These are phyloP conservation scores for Zalophus californianus DNA, from an alignment of 2,797 vertebrate species.

Conservation along the genomic window DNA sequence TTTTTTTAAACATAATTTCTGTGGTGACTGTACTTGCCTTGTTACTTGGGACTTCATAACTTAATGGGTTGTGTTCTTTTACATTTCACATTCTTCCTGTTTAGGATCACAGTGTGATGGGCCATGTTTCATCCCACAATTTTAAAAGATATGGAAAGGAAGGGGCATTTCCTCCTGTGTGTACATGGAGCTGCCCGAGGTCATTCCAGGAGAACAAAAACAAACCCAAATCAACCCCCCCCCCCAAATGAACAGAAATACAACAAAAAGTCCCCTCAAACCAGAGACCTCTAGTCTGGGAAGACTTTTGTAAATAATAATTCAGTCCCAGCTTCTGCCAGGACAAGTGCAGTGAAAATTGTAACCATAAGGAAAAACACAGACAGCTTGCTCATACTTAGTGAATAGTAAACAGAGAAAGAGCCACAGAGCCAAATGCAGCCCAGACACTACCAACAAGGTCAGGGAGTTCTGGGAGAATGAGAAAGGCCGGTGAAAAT, in stretches of 20 bases:
- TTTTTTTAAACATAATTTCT: not conserved
- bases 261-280: not conserved
- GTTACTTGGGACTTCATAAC: slow-evolving; percentile 10
- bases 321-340: not conserved
- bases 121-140: not conserved
- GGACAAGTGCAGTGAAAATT: slow-evolving; percentile 74
- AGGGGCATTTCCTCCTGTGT: not conserved
- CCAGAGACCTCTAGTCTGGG: not conserved
- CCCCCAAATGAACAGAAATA: not conserved
- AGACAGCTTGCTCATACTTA: slow-evolving; percentile 62
- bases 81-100: not conserved
- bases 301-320: slow-evolving; percentile 66
- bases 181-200: not conserved
- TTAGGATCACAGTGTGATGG: not conserved
- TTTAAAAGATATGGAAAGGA: not conserved
- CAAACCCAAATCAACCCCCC: not conserved
- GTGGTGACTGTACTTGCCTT: not conserved
- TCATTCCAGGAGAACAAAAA: slow-evolving; percentile 26
- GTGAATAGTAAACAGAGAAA: slow-evolving; percentile 64
- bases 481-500: not conserved
- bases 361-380: slow-evolving; percentile 76
- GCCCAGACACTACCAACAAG: not conserved
- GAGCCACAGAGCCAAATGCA: not conserved
- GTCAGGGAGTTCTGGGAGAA: not conserved
- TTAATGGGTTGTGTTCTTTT: not conserved